Evolutionary conservation across 2,888 invertebrate species (phyloP), one percentile per base, ranked within the genome.

Genomic region (Brachypterus glaber): DNA sequence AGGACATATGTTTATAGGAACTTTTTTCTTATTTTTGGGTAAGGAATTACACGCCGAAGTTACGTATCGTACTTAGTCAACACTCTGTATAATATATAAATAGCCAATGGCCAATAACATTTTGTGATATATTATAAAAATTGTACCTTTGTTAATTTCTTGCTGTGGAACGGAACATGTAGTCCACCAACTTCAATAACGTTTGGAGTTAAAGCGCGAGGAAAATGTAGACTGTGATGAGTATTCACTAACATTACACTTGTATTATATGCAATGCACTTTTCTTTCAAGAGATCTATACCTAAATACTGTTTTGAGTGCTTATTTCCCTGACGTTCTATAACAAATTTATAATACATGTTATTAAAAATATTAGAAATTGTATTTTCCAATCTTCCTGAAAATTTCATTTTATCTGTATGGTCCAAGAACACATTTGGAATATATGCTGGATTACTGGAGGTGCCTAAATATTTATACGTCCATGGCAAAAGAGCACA

Each of bases 161-260:
- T 51, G 3, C 35, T 54, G 18, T 60, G 55, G 40, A 59, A 56
- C 2, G 31, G 17, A 13, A 27, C 12, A 27, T 27, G 27, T 9
- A 27, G 12, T 27, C 27, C 27, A 16, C 69, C 71, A 8, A 73
- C 63, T 57, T 72, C 71, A 3, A 71, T 59, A n/a, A 69, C 54
- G 11, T 60, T 61, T 0, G 72, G 71, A 25, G 66, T 63, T 15
- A 62, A 41, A 1, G 67, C 64, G 41, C 62, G 54, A n/a, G 68
- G 63, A 9, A 63, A 60, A 41, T 67, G 68, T 25, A 69, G 46
- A 16, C 58, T 60, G 43, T 63, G 55, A 48, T 71, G 67, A 2
- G 66, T 63, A 44, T 72, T 71, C 16, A 68, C 57, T 3, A 72
- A 50, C 14, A 71, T 44, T 14, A 68, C 54, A 47, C 66, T 69